Base-by-base conservation (phyloP, 2,113 vertebrate genomes). In the Notechis scutatus region DNA sequence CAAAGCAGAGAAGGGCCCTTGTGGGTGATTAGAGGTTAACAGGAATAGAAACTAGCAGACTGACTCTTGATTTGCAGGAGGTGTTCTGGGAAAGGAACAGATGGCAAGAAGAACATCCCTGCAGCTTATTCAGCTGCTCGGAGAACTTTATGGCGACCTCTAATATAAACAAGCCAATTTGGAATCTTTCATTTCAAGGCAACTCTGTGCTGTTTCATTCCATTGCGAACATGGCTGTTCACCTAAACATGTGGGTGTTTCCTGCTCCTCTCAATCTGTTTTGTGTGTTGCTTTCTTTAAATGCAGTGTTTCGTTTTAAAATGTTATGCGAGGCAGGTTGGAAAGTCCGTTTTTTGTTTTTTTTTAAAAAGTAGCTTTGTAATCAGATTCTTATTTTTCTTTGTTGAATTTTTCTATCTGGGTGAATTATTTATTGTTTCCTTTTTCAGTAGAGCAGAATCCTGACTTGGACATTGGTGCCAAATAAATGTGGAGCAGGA, bases 1-100 rank as follows among this genome's bases (percentile, higher is more conserved):
- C 95, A 88, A 95, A 95, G 96, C 96, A 97, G 95, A 97, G 96
- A 96, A 96, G 12, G 26, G 97, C 95, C 96, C 97, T 94, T 92
- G 94, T 97, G 97, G 96, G 98, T 99, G 97, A 98, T 98, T 98
- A 98, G 97, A 98, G 97, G 98, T 98, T 98, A 98, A 99, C 98
- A 97, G 97, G 97, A 97, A 97, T 97, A 97, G 97, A 98, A 97
- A 95, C 94, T 95, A 95, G 96, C 55, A 95, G 96, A 98, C 98
- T 98, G 98, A 98, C 96, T 96, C 96, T 95, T 96, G 96, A 96
- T 97, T 97, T 97, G 95, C 96, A 95, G 98, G 98, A 98, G 98
- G 98, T 96, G 98, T 96, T 97, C 97, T 97, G 95, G 97, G 96
- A 97, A 96, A 97, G 97, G 98, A 98, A 98, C 99, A 99, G 99